A percentile compares a stretch with the other conserved stretches of the same genome.
Evolutionary conservation across 53 echinoderm and acorn worm species (phyloP).

Genomic region (Echinarachnius parma): DNA sequence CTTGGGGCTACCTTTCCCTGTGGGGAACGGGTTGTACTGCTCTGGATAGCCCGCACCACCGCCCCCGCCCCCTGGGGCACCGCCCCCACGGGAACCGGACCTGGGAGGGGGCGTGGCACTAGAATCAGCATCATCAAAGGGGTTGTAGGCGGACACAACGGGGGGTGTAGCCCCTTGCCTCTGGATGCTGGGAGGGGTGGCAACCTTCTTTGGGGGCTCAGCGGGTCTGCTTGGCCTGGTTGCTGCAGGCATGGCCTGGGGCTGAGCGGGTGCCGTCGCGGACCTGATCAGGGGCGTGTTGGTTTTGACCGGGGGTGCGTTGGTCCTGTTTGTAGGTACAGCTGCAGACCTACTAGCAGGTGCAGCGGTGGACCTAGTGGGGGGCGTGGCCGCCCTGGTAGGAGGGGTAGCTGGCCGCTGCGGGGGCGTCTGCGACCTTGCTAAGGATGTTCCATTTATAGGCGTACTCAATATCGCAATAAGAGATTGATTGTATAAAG

Average conservation of each 20-base stretch:
- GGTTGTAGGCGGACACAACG: conserved; percentile 27
- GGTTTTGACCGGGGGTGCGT: conserved; percentile 7
- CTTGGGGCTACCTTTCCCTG: too few species aligned
- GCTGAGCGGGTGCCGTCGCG: conserved; percentile 8
- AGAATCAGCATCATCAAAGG: conserved; percentile 25
- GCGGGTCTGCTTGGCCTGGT: background rate
- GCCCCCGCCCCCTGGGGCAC: background rate
- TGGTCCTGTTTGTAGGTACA: conserved; percentile 10
- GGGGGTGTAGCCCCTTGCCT: conserved; percentile 21
- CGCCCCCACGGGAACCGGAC: background rate
- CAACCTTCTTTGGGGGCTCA: conserved; percentile 27
- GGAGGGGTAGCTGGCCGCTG: conserved; percentile 36
- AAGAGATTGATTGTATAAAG: too few species aligned
- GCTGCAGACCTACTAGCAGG: background rate
- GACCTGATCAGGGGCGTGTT: conserved; percentile 13
- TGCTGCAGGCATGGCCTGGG: background rate
- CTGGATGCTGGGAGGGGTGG: too few species aligned
- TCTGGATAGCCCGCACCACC: too few species aligned
- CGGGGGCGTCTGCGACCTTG: conserved; percentile 9
- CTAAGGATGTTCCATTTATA: too few species aligned
- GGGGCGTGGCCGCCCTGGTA: conserved; percentile 16
- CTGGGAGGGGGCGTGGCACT: background rate
- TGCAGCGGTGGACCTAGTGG: conserved; percentile 6
- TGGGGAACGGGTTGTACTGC: conserved; percentile 54
- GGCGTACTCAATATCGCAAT: too few species aligned